These are phyloP conservation scores for Proteles cristata DNA, from an alignment of 2,113 vertebrate genomes.

Conservation along the genomic window DNA sequence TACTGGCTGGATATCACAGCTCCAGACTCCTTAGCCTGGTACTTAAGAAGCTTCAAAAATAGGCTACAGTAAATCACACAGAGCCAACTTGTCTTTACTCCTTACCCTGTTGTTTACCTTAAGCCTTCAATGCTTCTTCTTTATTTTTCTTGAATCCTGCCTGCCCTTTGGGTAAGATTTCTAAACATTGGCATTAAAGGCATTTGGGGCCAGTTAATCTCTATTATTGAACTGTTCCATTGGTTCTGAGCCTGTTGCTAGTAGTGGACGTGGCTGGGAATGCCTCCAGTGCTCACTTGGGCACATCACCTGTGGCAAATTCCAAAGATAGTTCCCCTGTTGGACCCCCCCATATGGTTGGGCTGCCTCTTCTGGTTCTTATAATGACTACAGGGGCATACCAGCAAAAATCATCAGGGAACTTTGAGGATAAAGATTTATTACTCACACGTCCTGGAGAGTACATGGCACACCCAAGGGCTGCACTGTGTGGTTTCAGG, in stretches of 20 bases:
- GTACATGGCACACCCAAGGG: neutral
- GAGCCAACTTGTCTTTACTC: neutral
- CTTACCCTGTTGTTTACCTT: too few relatives aligned
- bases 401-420: neutral
- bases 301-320: neutral
- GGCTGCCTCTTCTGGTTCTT: neutral
- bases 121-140: neutral
- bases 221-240: neutral
- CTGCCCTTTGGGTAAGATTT: neutral
- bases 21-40: neutral
- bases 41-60: neutral
- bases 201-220: neutral
- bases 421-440: neutral
- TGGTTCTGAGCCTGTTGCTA: neutral
- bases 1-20: neutral
- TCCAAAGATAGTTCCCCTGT: neutral
- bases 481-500: neutral
- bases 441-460: neutral
- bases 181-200: neutral
- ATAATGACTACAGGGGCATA: neutral
- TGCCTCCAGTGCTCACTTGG: neutral
- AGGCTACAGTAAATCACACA: neutral
- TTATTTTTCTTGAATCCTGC: neutral
- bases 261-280: neutral
- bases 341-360: neutral